phyloP scores from a whole-genome alignment of 2,888 invertebrate genomes.

The Archips crataeganus region DNA sequence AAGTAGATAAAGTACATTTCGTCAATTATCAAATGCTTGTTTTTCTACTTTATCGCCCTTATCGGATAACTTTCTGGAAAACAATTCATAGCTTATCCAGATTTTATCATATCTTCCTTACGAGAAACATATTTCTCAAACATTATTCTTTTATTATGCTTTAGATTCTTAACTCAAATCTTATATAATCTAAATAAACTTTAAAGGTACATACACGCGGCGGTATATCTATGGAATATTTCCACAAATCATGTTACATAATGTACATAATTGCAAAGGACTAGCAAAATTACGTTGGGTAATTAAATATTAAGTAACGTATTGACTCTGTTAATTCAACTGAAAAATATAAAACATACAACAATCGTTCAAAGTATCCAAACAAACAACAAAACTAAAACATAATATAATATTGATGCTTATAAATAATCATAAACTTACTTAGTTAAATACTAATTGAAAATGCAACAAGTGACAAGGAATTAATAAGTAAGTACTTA shows the following conservation, averaged over 20 bases:
- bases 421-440: not conserved
- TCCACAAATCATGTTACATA: slow-evolving; percentile 40
- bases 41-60: no score
- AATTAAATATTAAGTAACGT: slow-evolving; percentile 23
- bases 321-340: slow-evolving; percentile 24
- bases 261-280: slow-evolving; percentile 44
- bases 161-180: no score
- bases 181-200: no score
- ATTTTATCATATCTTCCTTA: no score
- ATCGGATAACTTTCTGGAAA: no score
- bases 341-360: not conserved
- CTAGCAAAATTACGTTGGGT: slow-evolving; percentile 44
- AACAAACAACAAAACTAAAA: slow-evolving; percentile 1
- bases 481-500: not conserved
- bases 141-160: no score
- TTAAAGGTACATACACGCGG: no score
- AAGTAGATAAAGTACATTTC: no score
- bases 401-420: not conserved
- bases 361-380: not conserved
- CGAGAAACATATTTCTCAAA: no score
- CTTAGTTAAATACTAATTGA: not conserved
- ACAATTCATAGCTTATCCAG: no score
- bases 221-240: slow-evolving; percentile 32
- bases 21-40: no score
- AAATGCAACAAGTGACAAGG: not conserved